A percentile compares a stretch with the other conserved stretches of the same genome.
phyloP scores from a whole-genome alignment of 2,113 vertebrate species.

The Protomyctophum bolini region DNA sequence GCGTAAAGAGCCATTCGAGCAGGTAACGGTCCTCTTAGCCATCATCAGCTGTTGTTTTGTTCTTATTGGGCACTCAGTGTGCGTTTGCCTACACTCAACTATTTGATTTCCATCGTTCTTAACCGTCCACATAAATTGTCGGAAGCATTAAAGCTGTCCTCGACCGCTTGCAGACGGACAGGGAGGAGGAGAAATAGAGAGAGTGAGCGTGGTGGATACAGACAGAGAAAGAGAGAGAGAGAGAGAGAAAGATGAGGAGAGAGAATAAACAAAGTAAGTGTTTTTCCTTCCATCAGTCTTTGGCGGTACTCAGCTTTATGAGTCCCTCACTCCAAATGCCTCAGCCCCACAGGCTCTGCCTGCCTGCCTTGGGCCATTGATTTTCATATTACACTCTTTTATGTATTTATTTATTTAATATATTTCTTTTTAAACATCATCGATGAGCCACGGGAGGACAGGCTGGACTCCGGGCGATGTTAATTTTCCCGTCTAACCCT shows the following conservation, averaged over 20 bases:
- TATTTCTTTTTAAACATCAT: constrained; percentile 87
- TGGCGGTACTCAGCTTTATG: constrained; percentile 78
- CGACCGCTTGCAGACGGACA: constrained; percentile 47
- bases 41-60: constrained; percentile 76
- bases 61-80: constrained; percentile 78
- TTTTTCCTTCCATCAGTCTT: constrained; percentile 79
- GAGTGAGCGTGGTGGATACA: constrained; percentile 37
- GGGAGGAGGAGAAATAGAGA: constrained; percentile 52
- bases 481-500: constrained; percentile 78
- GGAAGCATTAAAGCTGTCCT: constrained; percentile 82
- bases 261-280: constrained; percentile 78
- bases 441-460: constrained; percentile 77
- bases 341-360: constrained; percentile 59
- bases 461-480: constrained; percentile 75
- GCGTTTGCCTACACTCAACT: constrained; percentile 77
- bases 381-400: constrained; percentile 84
- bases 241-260: constrained; percentile 60
- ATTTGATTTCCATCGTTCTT: constrained; percentile 80
- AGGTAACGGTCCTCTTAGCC: constrained; percentile 75
- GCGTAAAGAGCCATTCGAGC: constrained; percentile 69
- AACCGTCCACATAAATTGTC: constrained; percentile 81
- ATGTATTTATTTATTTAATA: constrained; percentile 87
- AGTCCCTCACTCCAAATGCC: constrained; percentile 72
- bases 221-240: constrained; percentile 65
- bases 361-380: constrained; percentile 69